Evolutionary conservation across 1,140 invertebrate genomes (phyloP), one percentile per base, ranked within the genome.

Genomic region (Drosophila kepulauana): DNA sequence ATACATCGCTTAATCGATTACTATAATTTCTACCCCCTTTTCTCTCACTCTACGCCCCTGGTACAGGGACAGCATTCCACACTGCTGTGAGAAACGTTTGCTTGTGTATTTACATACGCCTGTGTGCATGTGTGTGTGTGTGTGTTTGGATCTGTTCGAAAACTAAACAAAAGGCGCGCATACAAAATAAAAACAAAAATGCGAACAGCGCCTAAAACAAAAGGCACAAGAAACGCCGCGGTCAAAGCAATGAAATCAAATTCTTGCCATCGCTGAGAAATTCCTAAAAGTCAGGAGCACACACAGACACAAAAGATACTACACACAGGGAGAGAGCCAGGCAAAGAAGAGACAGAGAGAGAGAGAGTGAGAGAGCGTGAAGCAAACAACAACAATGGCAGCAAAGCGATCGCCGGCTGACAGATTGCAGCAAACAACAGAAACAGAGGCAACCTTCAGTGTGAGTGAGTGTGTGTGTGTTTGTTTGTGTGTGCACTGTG

Each of bases 211-310:
- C 59, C 86, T 90, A 90, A 88, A 90, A 88, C 86, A 85, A 84
- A 87, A 88, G 84, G 48, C 63, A 46, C 20, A 82, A 75, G 77
- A 88, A 88, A 82, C 63, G 51, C 70, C 35, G 76, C 69, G 80
- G 63, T 54, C 72, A 88, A 88, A 84, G 84, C 80, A 87, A 84
- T 80, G 68, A 75, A 81, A 88, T 79, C 62, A 91, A 91, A 91
- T 91, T 91, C 89, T 85, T 91, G 75, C 81, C 89, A 79, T 91
- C 89, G 79, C 78, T 82, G 64, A 71, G 71, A 89, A 91, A 91
- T 91, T 91, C 88, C 88, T 77, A 79, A 91, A 86, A 90, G 81
- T 81, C 79, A 90, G 67, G 78, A 77, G 75, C 78, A 75, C 38
- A 33, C 35, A 45, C 49, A 41, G 20, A 56, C 10, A 54, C 35